phyloP scores from a whole-genome alignment of 1,140 invertebrate species.

The Microplitis mediator region DNA sequence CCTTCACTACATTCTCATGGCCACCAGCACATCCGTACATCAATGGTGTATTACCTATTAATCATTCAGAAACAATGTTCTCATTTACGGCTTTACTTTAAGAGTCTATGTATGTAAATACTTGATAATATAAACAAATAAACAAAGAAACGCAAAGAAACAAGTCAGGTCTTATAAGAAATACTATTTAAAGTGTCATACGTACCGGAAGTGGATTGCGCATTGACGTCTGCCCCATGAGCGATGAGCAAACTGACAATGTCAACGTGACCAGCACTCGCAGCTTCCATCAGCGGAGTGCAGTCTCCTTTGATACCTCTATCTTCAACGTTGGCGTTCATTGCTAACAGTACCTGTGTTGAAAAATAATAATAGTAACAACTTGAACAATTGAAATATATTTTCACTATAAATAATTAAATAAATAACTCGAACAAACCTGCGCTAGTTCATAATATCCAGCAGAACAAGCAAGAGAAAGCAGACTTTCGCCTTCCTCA shows the following conservation, averaged over 20 bases:
- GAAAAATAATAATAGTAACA: neutral
- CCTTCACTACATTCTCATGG: slow-evolving; percentile 89
- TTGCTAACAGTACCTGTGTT: slow-evolving; percentile 86
- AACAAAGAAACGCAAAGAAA: too few species aligned
- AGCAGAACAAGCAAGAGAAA: slow-evolving; percentile 90
- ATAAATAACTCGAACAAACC: slow-evolving; percentile 58
- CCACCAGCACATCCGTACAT: slow-evolving; percentile 99
- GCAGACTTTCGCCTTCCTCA: slow-evolving; percentile 89
- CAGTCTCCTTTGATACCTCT: slow-evolving; percentile 94
- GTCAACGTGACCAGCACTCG: slow-evolving; percentile 91
- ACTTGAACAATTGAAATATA: slow-evolving; percentile 13
- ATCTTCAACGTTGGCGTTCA: slow-evolving; percentile 97
- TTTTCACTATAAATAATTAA: slow-evolving; percentile 15
- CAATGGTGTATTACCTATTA: slow-evolving; percentile 87
- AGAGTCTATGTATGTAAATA: too few species aligned
- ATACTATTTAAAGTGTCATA: slow-evolving; percentile 25
- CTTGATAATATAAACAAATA: too few species aligned
- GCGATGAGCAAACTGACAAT: slow-evolving; percentile 90
- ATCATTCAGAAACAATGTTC: slow-evolving; percentile 5
- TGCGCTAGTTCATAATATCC: slow-evolving; percentile 93
- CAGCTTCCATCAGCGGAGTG: slow-evolving; percentile 96
- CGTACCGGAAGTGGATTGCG: slow-evolving; percentile 89
- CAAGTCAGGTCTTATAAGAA: neutral
- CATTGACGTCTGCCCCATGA: slow-evolving; percentile 95
- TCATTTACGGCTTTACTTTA: neutral